Evolutionary conservation across 64 coral and sea anemone genomes (phyloP).

Genomic region (Pocillopora verrucosa): DNA sequence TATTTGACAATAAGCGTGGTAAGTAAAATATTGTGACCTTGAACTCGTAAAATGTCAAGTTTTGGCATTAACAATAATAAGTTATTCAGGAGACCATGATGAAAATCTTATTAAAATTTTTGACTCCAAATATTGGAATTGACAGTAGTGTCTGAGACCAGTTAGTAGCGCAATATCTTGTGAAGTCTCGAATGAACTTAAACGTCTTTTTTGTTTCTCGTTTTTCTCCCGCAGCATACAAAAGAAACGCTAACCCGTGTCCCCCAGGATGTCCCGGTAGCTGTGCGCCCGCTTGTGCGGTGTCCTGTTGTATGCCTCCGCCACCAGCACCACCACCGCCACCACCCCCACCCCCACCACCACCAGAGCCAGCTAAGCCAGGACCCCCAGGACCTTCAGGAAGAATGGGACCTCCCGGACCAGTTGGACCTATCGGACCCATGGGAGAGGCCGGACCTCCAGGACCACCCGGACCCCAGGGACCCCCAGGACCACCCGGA

Average conservation of each 20-base stretch:
- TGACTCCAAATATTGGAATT: too few species aligned
- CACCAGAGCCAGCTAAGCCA: slow-evolving; percentile 97
- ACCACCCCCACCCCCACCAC: slow-evolving; percentile 95
- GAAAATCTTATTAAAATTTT: too few species aligned
- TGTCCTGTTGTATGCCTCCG: slow-evolving; percentile 93
- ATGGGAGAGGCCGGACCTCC: slow-evolving; percentile 99
- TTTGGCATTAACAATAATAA: too few species aligned
- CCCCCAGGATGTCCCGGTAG: slow-evolving; percentile 88
- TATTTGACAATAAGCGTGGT: too few species aligned
- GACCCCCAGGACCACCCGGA: slow-evolving; percentile 97
- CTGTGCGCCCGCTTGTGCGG: slow-evolving; percentile 87
- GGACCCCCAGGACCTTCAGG: slow-evolving; percentile 96
- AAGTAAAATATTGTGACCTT: too few species aligned
- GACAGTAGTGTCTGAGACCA: too few species aligned
- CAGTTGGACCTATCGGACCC: slow-evolving; percentile 95
- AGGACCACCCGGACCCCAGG: slow-evolving; percentile 91
- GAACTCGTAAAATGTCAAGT: too few species aligned
- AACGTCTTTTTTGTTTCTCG: neutral
- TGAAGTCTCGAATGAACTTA: neutral
- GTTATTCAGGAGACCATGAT: too few species aligned
- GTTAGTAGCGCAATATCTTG: too few species aligned
- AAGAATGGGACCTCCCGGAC: slow-evolving; percentile 97
- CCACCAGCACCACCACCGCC: slow-evolving; percentile 94
- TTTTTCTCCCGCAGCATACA: slow-evolving; percentile 66
- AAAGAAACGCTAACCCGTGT: slow-evolving; percentile 97